Conservation (phyloP, 1,140 invertebrate species). For the Bombus superbus region DNA sequence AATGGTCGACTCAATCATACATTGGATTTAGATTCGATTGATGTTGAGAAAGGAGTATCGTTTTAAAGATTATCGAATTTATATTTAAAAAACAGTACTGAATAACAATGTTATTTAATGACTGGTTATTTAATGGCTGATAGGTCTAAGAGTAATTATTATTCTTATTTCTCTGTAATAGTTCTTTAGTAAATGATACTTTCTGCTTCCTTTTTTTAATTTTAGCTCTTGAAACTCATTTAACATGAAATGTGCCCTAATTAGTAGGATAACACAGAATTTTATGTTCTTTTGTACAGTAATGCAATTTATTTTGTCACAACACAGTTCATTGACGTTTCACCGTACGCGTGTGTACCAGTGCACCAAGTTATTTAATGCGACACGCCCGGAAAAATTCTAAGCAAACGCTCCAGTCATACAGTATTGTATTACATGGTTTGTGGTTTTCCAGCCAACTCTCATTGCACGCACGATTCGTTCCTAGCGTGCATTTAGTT, state of each 20-base stretch:
- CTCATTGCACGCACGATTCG: conserved; percentile 56
- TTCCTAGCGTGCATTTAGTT: conserved; percentile 8
- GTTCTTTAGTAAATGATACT: not conserved
- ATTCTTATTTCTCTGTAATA: no score
- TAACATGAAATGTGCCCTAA: not conserved
- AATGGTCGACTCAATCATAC: no score
- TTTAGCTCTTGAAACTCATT: not conserved
- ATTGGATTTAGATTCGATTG: no score
- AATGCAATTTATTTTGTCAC: not conserved
- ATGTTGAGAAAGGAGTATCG: no score
- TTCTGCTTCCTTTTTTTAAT: not conserved
- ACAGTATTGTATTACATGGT: conserved; percentile 61
- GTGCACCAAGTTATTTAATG: conserved; percentile 51
- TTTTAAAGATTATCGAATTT: no score
- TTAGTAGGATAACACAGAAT: not conserved
- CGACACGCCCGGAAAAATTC: conserved; percentile 62
- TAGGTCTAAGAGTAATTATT: no score
- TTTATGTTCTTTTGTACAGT: not conserved
- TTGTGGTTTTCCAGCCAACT: conserved; percentile 62
- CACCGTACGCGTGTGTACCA: conserved; percentile 28
- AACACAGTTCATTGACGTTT: conserved; percentile 55
- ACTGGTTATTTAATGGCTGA: no score
- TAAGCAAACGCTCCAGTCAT: conserved; percentile 50
- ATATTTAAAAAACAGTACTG: no score
- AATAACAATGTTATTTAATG: no score